phyloP scores from a whole-genome alignment of 2,113 vertebrate species.

The Struthio camelus region DNA sequence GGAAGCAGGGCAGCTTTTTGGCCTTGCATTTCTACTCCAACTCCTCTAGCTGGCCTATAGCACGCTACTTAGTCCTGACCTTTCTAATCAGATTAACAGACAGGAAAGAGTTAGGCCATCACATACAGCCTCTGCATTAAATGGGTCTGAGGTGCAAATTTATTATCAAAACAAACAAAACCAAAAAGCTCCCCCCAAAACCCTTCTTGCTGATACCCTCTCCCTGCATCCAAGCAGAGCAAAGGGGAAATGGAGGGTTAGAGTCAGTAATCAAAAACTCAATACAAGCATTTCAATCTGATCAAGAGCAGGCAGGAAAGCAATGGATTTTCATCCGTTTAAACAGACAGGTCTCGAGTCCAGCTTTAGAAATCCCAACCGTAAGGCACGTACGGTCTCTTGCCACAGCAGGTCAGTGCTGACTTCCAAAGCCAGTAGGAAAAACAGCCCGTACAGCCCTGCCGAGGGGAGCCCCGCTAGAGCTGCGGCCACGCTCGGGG shows the following conservation, averaged over 20 bases:
- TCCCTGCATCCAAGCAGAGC: background rate
- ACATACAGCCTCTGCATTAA: background rate
- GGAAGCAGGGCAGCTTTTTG: background rate
- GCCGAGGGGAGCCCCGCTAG: background rate
- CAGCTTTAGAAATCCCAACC: background rate
- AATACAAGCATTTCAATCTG: background rate
- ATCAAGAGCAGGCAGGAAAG: background rate
- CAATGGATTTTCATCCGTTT: background rate
- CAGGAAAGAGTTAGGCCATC: background rate
- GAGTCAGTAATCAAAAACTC: background rate
- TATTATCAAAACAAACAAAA: background rate
- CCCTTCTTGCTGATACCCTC: background rate
- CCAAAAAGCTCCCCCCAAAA: background rate
- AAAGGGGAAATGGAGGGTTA: background rate
- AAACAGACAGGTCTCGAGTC: background rate
- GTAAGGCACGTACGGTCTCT: background rate
- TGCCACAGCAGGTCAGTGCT: background rate
- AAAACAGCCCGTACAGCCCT: background rate
- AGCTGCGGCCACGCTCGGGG: background rate
- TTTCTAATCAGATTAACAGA: slow-evolving; percentile 13
- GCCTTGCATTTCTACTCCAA: background rate
- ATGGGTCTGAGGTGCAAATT: background rate
- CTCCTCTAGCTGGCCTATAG: background rate
- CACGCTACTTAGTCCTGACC: background rate
- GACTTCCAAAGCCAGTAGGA: background rate